Base-by-base conservation (phyloP, 2,888 invertebrate species). In the Apocheima hispidaria region DNA sequence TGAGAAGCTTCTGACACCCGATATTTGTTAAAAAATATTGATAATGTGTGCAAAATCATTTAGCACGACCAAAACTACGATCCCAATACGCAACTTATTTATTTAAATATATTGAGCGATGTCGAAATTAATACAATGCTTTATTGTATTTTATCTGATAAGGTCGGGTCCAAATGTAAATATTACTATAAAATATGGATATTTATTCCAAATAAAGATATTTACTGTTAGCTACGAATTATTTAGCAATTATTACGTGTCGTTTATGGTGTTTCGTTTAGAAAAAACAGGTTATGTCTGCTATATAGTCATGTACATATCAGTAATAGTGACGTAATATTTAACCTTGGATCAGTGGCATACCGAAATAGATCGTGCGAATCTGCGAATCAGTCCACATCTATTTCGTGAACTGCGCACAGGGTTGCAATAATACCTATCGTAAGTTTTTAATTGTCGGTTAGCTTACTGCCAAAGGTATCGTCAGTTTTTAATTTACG, bases 301-400 rank as follows among this genome's bases (percentile, higher is more conserved):
- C 4, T 10, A 36, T 20, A 14, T 6, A 26, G 33, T 43, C 2
- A 52, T 41, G 38, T 55, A 52, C 38, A 57, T 43, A 63, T 50
- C 33, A 28, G 43, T 41, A 12, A 23, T 46, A 55, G 23, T 64
- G 58, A 68, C 65, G 66, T 56, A 51, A 36, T 48, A 59, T 44
- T 48, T 69, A 69, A 74, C 78, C 79, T 72, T 74, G 72, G 67
- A 64, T 55, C 33, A 49, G 53, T 59, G 56, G 52, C 41, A 58
- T 52, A 69, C 72, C 50, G 62, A 78, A 81, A 80, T 79, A 79
- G 77, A 75, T 68, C 65, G 63, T 53, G 65, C 63, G 59, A 68
- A 63, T 67, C 50, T 58, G 56, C 63, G 60, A 61, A 65, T 63
- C 60, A 44, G 9, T 26, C 33, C 48, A 36, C 65, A 50, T 59